A percentile compares a stretch with the other conserved stretches of the same genome.
Evolutionary conservation across 2,113 vertebrate species (phyloP).

Genomic region (Mystacornis crossleyi): DNA sequence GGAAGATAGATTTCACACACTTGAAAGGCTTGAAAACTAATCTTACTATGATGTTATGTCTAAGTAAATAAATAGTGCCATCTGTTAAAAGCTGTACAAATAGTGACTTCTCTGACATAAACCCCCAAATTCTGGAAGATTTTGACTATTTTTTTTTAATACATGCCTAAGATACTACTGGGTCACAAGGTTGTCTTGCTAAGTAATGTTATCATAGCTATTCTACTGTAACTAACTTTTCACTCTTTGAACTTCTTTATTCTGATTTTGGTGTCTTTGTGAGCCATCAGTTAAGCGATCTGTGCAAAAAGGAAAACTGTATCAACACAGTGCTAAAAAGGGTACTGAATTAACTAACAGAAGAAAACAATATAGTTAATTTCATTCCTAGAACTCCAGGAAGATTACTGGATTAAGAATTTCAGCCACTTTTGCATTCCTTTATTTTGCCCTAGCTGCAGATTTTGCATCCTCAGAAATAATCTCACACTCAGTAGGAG

Average conservation of each 20-base stretch:
- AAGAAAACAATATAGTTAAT: neutral
- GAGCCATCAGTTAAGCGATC: neutral
- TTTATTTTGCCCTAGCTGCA: neutral
- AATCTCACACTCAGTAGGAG: neutral
- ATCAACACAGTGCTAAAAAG: neutral
- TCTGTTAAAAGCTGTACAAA: neutral
- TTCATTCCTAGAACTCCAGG: neutral
- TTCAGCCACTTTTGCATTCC: neutral
- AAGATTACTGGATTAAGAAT: neutral
- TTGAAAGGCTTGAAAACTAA: neutral
- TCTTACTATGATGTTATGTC: neutral
- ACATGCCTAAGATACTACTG: neutral
- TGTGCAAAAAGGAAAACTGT: neutral
- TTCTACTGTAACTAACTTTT: neutral
- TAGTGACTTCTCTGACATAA: neutral
- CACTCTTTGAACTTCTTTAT: neutral
- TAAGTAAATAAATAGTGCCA: neutral
- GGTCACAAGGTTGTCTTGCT: neutral
- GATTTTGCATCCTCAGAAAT: neutral
- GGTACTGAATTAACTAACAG: neutral
- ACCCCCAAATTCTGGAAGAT: neutral
- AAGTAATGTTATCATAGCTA: neutral
- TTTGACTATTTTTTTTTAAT: neutral
- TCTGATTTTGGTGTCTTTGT: neutral
- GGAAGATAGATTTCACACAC: neutral